Evolutionary conservation across 2,888 invertebrate species (phyloP).

Genomic region (Rhorus exstirpatorius): DNA sequence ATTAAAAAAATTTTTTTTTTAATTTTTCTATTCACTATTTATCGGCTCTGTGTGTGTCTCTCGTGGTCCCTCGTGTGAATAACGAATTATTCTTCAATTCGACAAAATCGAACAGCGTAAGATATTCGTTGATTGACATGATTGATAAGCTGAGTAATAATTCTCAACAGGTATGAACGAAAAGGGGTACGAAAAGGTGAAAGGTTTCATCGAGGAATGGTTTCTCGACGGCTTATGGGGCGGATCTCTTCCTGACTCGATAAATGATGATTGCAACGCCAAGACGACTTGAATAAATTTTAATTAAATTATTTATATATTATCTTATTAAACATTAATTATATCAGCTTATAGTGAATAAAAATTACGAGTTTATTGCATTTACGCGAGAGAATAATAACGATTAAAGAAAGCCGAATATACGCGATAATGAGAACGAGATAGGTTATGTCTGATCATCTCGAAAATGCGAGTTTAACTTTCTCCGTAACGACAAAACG

Average conservation of each 20-base stretch:
- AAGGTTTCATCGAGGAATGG: slow-evolving; percentile 69
- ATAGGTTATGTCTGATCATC: background rate
- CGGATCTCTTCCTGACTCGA: slow-evolving; percentile 61
- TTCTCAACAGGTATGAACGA: slow-evolving; percentile 66
- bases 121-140: slow-evolving; percentile 19
- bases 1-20: background rate
- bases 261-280: slow-evolving; percentile 59
- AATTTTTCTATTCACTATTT: too few species aligned
- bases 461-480: too few species aligned
- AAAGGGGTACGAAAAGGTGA: slow-evolving; percentile 57
- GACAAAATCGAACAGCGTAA: slow-evolving; percentile 39
- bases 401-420: slow-evolving; percentile 1
- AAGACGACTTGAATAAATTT: slow-evolving; percentile 56
- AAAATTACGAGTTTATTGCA: slow-evolving; percentile 8
- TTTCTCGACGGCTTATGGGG: slow-evolving; percentile 68
- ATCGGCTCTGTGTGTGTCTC: too few species aligned
- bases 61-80: too few species aligned
- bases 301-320: slow-evolving; percentile 50
- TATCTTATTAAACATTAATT: slow-evolving; percentile 36
- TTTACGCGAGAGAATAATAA: slow-evolving; percentile 20
- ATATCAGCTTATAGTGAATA: slow-evolving; percentile 8
- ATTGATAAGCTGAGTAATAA: slow-evolving; percentile 62
- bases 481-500: too few species aligned
- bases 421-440: slow-evolving; percentile 21
- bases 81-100: too few species aligned